These are phyloP conservation scores for Corythornis cristatus DNA, from an alignment of 2,113 vertebrate species.

Conservation along the genomic window DNA sequence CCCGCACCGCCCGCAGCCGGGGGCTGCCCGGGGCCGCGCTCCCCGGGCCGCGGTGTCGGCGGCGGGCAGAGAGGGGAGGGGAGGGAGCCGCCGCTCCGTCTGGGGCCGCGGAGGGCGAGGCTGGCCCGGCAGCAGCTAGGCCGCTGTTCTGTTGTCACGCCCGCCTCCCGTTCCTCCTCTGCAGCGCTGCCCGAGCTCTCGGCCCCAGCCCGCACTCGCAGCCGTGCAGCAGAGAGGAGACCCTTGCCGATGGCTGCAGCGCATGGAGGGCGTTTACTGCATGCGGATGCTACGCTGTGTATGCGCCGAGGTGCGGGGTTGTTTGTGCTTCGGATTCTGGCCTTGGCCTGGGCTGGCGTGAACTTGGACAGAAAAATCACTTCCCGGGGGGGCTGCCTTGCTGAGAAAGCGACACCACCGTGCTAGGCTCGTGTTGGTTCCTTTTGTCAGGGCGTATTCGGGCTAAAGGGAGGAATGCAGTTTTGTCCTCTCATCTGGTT, in stretches of 20 bases:
- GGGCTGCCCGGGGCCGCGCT: not conserved
- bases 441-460: not conserved
- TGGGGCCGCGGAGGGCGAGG: not conserved
- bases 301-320: not conserved
- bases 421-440: not conserved
- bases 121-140: not conserved
- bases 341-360: rapidly evolving
- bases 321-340: rapidly evolving
- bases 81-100: not conserved
- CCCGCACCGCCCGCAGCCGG: too few relatives aligned
- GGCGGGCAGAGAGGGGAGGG: not conserved
- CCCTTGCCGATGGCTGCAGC: not conserved
- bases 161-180: not conserved
- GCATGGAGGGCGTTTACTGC: not conserved
- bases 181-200: not conserved
- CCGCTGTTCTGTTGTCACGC: not conserved
- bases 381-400: not conserved
- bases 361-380: not conserved
- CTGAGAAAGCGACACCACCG: not conserved
- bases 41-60: not conserved
- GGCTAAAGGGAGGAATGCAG: not conserved
- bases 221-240: rapidly evolving
- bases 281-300: rapidly evolving
- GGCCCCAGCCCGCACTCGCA: too few relatives aligned
- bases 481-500: not conserved